Base-by-base conservation (phyloP, 2,888 invertebrate genomes). In the Mesopsocus fuscifrons region DNA sequence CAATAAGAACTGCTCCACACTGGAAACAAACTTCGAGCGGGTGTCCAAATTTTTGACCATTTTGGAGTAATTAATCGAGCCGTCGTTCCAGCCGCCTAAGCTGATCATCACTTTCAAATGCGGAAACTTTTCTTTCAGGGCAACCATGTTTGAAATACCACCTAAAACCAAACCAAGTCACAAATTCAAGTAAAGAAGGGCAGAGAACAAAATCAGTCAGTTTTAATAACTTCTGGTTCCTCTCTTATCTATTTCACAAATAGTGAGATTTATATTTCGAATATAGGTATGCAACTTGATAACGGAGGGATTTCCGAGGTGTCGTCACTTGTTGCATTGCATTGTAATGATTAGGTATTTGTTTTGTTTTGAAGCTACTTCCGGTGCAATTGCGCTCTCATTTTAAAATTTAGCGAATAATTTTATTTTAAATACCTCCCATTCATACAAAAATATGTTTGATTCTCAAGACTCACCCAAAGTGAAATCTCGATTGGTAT, bases 41-140 rank as follows among this genome's bases (percentile, higher is more conserved):
- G n/a, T 22, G 16, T 9, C 26, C 3, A 13, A 2, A 2, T 16
- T 41, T 2, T 9, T 9, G 9, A 15, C 15, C 41, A 41, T 41
- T n/a, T 26, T 20, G 8, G 38, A 38, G 20, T 38, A 38, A 18
- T 38, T 38, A 5, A 16, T 38, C 18, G 38, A 18, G n/a, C 18
- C 38, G 3, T 38, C 38, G 16, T 15, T 20, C 38, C 38, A 38
- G 16, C 38, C 38, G 5, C 38, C 38, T 3, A 5, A 15, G 3
- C 38, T 18, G 3, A 15, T n/a, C 38, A 38, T 43, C 11, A 57
- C 53, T 44, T 53, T 58, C 43, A 58, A 41, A 3, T 38, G 38
- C 6, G 38, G 38, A 38, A 16, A 18, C 21, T 17, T 38, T 17
- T 38, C 20, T 38, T 38, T 20, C 6, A 38, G n/a, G 3, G 6